Percentiles rank a stretch among this genome's conserved stretches.
Evolutionary conservation across 30 jellyfish, hydroid and myxozoan species (phyloP).

Genomic region (Aurelia coerulea): DNA sequence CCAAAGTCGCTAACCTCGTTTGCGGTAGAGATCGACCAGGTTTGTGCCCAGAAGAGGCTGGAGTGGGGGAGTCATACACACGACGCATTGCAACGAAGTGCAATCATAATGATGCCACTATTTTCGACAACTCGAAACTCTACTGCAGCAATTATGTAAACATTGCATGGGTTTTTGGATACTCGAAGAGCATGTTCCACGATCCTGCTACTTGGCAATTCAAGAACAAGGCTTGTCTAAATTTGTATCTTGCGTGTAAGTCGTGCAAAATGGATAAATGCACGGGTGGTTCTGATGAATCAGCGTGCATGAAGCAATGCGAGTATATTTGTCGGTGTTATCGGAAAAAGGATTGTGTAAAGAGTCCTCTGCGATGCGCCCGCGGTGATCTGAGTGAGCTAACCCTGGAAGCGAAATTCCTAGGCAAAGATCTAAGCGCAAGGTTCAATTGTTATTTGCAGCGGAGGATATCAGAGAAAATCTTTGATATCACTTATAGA

Average conservation of each 20-base stretch:
- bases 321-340: constrained; percentile 42
- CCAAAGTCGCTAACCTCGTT: background rate
- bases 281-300: background rate
- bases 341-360: constrained; percentile 13
- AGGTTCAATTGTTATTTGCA: constrained; percentile 51
- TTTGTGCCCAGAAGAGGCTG: constrained; percentile 40
- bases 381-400: constrained; percentile 47
- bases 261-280: constrained; percentile 25
- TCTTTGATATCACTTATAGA: constrained; percentile 30
- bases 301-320: constrained; percentile 48
- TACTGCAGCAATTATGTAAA: constrained; percentile 30
- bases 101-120: background rate
- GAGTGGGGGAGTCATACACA: constrained; percentile 12
- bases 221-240: background rate
- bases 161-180: constrained; percentile 21
- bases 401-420: constrained; percentile 1
- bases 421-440: constrained; percentile 4
- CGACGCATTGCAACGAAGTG: background rate
- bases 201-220: constrained; percentile 23
- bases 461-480: constrained; percentile 17
- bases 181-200: background rate
- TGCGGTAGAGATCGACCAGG: background rate
- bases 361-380: constrained; percentile 7
- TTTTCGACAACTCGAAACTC: background rate
- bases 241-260: constrained; percentile 19